Percentiles rank a stretch among this genome's conserved stretches.
These are phyloP conservation scores for Falco cherrug DNA, from an alignment of 2,797 vertebrate genomes.

Conservation along the genomic window DNA sequence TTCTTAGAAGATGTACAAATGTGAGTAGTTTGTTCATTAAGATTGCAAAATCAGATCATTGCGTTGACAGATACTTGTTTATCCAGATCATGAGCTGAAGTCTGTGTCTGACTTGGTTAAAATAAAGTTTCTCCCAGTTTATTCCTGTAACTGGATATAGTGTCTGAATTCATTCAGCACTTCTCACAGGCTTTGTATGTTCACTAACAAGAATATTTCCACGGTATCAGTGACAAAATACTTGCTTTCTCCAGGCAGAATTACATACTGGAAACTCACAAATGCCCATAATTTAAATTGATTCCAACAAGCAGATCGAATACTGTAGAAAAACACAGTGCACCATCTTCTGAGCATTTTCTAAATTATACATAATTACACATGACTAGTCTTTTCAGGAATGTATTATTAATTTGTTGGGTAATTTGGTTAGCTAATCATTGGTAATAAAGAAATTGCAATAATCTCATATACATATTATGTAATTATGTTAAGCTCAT, in stretches of 20 bases:
- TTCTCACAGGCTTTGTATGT: constrained; percentile 5
- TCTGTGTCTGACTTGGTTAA: neutral
- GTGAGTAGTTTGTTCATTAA: neutral
- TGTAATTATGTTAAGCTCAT: constrained; percentile 20
- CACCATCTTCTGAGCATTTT: neutral
- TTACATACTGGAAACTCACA: neutral
- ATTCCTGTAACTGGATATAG: neutral
- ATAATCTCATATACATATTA: constrained; percentile 5
- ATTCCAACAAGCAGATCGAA: neutral
- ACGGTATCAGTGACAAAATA: neutral
- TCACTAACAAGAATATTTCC: constrained; percentile 4
- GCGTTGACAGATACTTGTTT: neutral
- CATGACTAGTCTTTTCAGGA: neutral
- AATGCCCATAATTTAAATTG: neutral
- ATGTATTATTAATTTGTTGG: constrained; percentile 6
- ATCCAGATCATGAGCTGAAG: neutral
- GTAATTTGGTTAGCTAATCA: constrained; percentile 50
- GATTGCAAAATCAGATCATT: constrained; percentile 7
- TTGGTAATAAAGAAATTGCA: constrained; percentile 37
- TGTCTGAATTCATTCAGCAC: neutral
- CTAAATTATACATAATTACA: constrained; percentile 21
- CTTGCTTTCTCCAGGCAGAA: constrained; percentile 1
- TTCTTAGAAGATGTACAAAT: neutral
- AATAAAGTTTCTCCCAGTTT: neutral
- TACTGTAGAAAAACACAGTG: neutral